Conservation (phyloP, 2,888 invertebrate genomes). For the Nomada goodeniana region DNA sequence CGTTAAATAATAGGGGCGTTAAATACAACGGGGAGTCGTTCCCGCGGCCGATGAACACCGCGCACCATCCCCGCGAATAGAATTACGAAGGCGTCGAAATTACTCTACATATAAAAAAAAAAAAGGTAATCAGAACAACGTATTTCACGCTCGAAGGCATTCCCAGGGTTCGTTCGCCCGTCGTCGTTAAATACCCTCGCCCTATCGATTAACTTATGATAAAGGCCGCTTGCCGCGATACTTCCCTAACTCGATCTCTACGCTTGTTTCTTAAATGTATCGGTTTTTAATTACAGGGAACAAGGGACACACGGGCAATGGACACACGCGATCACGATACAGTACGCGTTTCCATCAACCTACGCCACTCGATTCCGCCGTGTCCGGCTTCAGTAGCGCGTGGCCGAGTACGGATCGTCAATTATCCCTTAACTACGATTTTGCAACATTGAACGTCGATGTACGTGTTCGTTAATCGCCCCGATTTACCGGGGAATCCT, state of each 20-base stretch:
- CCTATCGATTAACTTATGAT: conserved; percentile 26
- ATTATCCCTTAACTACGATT: neutral
- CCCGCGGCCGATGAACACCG: conserved; percentile 22
- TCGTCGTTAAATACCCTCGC: conserved; percentile 23
- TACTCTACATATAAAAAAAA: conserved; percentile 58
- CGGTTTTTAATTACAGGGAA: conserved; percentile 37
- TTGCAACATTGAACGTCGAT: neutral
- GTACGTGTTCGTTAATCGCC: neutral
- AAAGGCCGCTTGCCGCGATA: conserved; percentile 2
- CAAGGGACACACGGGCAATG: conserved; percentile 35
- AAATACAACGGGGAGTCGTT: conserved; percentile 32
- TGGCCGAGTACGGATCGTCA: neutral
- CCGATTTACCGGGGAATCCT: neutral
- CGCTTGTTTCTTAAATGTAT: conserved; percentile 43
- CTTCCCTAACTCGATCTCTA: conserved; percentile 25
- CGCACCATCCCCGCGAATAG: neutral
- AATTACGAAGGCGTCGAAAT: conserved; percentile 47
- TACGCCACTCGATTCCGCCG: conserved; percentile 9
- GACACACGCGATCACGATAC: conserved; percentile 23
- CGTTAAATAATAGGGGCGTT: conserved; percentile 15
- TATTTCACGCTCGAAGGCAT: conserved; percentile 53
- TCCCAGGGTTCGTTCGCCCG: conserved; percentile 27
- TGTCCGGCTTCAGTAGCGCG: neutral
- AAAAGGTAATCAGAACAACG: conserved; percentile 57
- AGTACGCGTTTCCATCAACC: neutral